Evolutionary conservation across 2,113 vertebrate species (phyloP).

Genomic region (Catharus bicknelli): DNA sequence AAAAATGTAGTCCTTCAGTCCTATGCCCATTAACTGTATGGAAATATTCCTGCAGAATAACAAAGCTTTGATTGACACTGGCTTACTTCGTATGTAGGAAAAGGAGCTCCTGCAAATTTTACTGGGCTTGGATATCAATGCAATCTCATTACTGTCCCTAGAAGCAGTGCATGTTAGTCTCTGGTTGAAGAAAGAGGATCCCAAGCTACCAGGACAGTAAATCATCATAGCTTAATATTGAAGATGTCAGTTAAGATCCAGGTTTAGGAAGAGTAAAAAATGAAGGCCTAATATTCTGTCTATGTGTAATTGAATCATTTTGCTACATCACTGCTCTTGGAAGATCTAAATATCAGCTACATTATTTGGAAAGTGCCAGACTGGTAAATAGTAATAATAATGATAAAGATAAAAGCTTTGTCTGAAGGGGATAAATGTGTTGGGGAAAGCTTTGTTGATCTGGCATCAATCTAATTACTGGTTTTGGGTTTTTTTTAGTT

Average conservation of each 20-base stretch:
- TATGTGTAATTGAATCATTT: not conserved
- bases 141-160: not conserved
- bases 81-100: not conserved
- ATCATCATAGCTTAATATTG: not conserved
- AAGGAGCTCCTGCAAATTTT: not conserved
- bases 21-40: not conserved
- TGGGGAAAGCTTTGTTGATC: not conserved
- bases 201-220: not conserved
- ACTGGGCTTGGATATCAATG: not conserved
- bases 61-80: not conserved
- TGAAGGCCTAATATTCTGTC: not conserved
- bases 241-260: not conserved
- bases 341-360: not conserved
- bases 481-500: no score
- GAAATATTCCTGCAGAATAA: not conserved
- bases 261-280: not conserved
- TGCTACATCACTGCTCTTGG: not conserved
- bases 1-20: not conserved
- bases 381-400: not conserved
- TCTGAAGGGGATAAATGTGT: not conserved
- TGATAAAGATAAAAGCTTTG: not conserved
- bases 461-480: not conserved
- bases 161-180: not conserved
- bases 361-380: not conserved
- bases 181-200: not conserved